Base-by-base conservation (phyloP, 2,888 invertebrate genomes). In the Dryomyza anilis region DNA sequence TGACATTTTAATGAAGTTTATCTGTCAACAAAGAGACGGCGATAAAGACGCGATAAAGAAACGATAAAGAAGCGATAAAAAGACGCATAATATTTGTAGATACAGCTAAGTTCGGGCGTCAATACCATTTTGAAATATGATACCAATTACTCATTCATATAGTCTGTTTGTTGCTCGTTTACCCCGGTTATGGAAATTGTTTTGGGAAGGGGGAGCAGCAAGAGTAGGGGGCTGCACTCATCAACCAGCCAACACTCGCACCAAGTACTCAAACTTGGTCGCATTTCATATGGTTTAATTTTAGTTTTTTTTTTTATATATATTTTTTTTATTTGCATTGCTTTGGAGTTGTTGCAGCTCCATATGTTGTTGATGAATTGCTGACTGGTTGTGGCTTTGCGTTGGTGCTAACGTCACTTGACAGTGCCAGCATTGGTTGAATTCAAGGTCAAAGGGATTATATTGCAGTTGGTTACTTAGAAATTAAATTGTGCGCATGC, bases 361-460 rank as follows among this genome's bases (percentile, higher is more conserved):
- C 33, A 6, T 6, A n/a, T n/a, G n/a, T n/a, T n/a, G 43, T 12
- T 43, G 43, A 16, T 43, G 16, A 16, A 16, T 6, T 2, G 3
- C 7, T 12, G 4, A 2, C 19, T 16, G 16, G 43, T 43, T 43
- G 16, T 43, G 43, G 2, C 8, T 19, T 12, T 25, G 25, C 43
- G 39, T 14, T 43, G 57, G n/a, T 57, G 45, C 25, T 27, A 33
- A 30, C 25, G 45, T 58, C 45, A 19, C 45, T 58, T 58, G 58
- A 58, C 58, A 58, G 16, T 58, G 58, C 46, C 27, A 21, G 16
- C 29, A 19, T 30, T 23, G 6, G 16, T 12, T 46, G 10, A 29
- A 39, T 12, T 46, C 45, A 58, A 58, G 45, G 58, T 58, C 45
- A 58, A 45, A 36, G 36, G 36, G 55, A 39, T 55, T 36, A 23